Base-by-base conservation (phyloP, 1,140 invertebrate genomes). In the Heliconius hermathena region DNA sequence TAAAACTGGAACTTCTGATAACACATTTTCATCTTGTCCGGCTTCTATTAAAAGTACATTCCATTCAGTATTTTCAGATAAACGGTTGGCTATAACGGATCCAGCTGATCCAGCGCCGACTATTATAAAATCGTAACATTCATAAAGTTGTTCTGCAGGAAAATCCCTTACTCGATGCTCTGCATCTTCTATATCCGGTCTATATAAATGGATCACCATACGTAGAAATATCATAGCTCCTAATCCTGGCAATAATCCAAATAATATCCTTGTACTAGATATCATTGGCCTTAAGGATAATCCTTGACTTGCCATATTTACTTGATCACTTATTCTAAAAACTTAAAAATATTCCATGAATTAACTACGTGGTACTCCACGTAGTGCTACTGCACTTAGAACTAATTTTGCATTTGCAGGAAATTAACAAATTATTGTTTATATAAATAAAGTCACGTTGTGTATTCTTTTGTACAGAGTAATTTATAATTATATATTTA, bases 21-120 rank as follows among this genome's bases (percentile, higher is more conserved):
- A 90, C 0, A 97, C 90, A 20, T 96, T 96, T 87, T 99, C 98
- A 82, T 98, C 97, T n/a, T 92, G 95, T 0, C 97, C 96, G 0
- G 98, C 97, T 94, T 99, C 98, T n/a, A 98, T 75, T 11, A 99
- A 91, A 1, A 98, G 90, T 26, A 98, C 95, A 74, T 93, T 96
- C 96, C 97, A 97, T 3, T 96, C 89, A 0, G 95, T 89, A 79
- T 96, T 96, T 92, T 97, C 97, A 16, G 96, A 97, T 1, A 97
- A 89, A 52, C 98, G 94, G 71, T 96, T 97, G 0, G 98, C 98
- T 38, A 99, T 71, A 0, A 98, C 98, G 29, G 97, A 95, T 13
- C 98, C 98, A 0, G 98, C 97, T 1, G 97, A 97, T 8, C 98
- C 98, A 8, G 95, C 98, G 0, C 98, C 98, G 46, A 99, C 95